Evolutionary conservation across 1,140 invertebrate species (phyloP), one percentile per base, ranked within the genome.

Genomic region (Drosophila jambulina): DNA sequence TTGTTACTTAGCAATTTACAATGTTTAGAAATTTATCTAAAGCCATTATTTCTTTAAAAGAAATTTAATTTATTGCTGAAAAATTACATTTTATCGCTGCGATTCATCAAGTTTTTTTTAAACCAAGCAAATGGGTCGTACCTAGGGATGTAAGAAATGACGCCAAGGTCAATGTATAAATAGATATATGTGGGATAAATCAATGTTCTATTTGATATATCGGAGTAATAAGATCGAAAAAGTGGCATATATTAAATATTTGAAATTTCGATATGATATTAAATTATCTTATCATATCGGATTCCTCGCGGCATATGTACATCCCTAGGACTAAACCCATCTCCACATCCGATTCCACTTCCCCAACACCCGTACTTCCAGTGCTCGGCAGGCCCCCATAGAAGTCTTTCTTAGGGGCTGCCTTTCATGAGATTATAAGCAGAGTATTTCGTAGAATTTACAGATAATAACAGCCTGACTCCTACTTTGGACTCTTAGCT

Each of bases 361-460:
- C 42, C 65, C n/a, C 15, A 42, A 71, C 36, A 59, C 27, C 23
- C 45, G 45, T 64, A 70, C 51, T 69, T 78, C 63, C 62, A 77
- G 57, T 75, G 60, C 40, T 46, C 40, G 45, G 40, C 54, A 61
- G 49, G 72, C 62, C 58, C 48, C 27, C 23, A n/a, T 27, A n/a
- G 32, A 58, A 64, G 60, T 45, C 32, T 57, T 56, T 51, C 43
- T 53, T 2, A 29, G 10, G 27, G 64, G 45, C 48, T 69, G 19
- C 17, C 19, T 25, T 71, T 71, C 51, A 70, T 59, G 69, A 72
- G 69, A 72, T 71, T 72, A 54, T 54, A 59, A 58, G 43, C 34
- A 70, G 32, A 72, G 69, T 72, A 72, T 59, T 72, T 45, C 46
- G 13, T 72, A 72, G n/a, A 42, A 15, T 15, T 49, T 59, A 70